Evolutionary conservation across 2,113 vertebrate genomes (phyloP), one percentile per base, ranked within the genome.

Genomic region (Prietella phreatophila): DNA sequence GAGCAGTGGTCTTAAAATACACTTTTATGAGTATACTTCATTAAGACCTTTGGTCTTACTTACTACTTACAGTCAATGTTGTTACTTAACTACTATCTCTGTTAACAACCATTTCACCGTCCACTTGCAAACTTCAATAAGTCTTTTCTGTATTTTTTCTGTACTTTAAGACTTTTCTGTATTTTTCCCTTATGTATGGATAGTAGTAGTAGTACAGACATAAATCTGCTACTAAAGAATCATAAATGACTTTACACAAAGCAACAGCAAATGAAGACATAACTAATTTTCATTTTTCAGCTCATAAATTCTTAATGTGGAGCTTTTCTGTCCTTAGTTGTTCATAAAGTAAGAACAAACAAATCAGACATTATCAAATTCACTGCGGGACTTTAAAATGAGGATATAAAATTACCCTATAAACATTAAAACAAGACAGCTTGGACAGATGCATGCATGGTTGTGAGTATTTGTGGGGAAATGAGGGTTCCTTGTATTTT

Each of bases 1-100:
- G 88, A 93, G 90, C 91, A 91, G 90, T 85, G 84, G 78, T 90
- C 92, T 92, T 91, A 92, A 94, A 96, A 95, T 95, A 96, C 87
- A 85, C 91, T 95, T 82, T 95, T 94, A 94, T 93, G 90, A 85
- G 89, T 88, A 88, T 85, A 90, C 92, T 94, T 93, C 92, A 93
- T 93, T 92, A 91, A 93, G 90, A 92, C 91, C 91, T 93, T 83
- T 89, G 89, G 89, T 89, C 83, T 92, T 83, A 88, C 91, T 92
- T 92, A 92, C 85, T 90, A 91, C 86, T 90, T 90, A 58, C 19
- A 60, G 79, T 30, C 79, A 79, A 17, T 73, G 33, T 85, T 90
- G 83, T 79, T 87, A 89, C 61, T 81, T 82, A 84, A 89, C 83
- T 81, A 73, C 90, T 88, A 88, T 91, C 88, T 90, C 85, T 90